Evolutionary conservation across 2,113 vertebrate genomes (phyloP), one percentile per base, ranked within the genome.

Genomic region (Oostethus manadensis): DNA sequence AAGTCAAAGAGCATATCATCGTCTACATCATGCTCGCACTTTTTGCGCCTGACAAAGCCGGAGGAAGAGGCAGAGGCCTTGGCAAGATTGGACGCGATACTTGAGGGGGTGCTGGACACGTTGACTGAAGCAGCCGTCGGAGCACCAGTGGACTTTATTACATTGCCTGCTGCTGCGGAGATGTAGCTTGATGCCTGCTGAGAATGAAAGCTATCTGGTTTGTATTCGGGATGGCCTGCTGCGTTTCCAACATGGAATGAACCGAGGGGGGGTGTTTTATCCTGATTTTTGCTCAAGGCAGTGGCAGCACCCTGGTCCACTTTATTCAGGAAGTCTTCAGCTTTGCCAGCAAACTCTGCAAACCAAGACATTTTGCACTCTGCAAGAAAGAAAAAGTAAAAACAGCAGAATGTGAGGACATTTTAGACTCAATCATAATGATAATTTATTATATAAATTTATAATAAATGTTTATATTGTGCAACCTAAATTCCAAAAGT

Each of bases 1-100:
- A 99, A 99, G 86, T 99, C 93, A 88, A 99, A 99, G 0, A 99
- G 90, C 69, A 94, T 84, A 65, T 99, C 95, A 51, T 99, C 97
- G n/a, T 96, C 89, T 57, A 96, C 92, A 64, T 98, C 94, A 5
- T 90, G 89, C 57, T 85, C 79, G 8, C 74, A 81, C 68, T 94
- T 97, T 84, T 89, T 96, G 59, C 89, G 93, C 80, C 94, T 90
- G 60, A 98, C 93, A 74, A 99, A 98, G 67, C 92, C 89, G 6
- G 93, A 89, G 47, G 84, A 71, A 83, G 92, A 93, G 51, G 86
- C 43, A 16, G 81, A 57, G 56, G 83, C 84, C 6, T 71, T 11
- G 7, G 44, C 6, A 20, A 61, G 44, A 63, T 61, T 51, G 77
- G 78, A 66, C 4, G 53, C 40, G 38, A 18, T 21, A 3, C 35